Base-by-base conservation (phyloP, 2,113 vertebrate genomes). In the Onychorhynchus coronatus region DNA sequence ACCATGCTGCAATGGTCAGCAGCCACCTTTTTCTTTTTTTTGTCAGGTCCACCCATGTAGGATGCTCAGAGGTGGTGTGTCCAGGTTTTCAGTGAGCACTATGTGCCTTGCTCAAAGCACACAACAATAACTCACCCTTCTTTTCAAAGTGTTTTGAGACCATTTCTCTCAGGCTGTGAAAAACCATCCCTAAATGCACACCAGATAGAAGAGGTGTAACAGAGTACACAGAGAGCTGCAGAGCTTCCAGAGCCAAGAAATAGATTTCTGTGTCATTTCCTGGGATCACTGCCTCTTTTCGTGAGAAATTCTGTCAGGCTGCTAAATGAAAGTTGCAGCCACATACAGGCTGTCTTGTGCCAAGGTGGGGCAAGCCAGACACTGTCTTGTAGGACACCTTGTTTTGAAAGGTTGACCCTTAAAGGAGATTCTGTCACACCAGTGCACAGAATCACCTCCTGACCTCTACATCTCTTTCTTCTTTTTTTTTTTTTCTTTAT, bases 271-370 rank as follows among this genome's bases (percentile, higher is more conserved):
- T 90, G 78, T 70, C 8, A 35, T 83, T 91, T 88, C 63, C 47
- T 90, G 91, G 82, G 63, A 85, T 88, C 37, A 7, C 46, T 87
- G 84, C 73, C 52, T 89, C 44, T 88, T 91, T 88, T 58, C 42
- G 59, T 27, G 33, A 83, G 42, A 79, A 61, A 27, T 73, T 82
- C 70, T 94, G 28, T 83, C 71, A 85, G 55, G 46, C 47, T 89
- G 53, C 37, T 88, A 63, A 55, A 72, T 65, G 66, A 76, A 91
- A 85, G 19, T 49, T 70, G 35, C 56, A 53, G 39, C 41, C 23
- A 41, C 14, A 22, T 30, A 9, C 14, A 66, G 49, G 20, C 15
- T 27, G 14, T 37, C 37, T 49, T 0, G 0, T 85, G 58, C n/a
- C 89, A 88, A 75, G 68, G 27, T 10, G 27, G 62, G 37, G 10